Base-by-base conservation (phyloP, 2,888 invertebrate genomes). In the Zygaena filipendulae region DNA sequence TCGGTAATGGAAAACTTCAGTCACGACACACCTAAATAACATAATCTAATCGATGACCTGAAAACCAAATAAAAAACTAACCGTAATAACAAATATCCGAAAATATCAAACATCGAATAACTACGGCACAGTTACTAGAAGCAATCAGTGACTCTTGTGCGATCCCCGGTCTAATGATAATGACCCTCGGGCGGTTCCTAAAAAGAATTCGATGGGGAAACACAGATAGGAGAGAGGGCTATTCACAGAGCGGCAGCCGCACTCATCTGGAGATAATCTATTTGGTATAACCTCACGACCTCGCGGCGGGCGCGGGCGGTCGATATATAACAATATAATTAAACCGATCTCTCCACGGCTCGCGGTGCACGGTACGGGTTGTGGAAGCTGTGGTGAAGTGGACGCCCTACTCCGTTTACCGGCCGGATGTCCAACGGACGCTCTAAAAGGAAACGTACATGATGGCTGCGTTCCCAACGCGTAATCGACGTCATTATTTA, bases 231-330 rank as follows among this genome's bases (percentile, higher is more conserved):
- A 68, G 62, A 64, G 46, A 36, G 28, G 43, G 50, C 49, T 46
- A 51, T 52, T 47, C 49, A 52, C 43, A 48, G 35, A 63, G 63
- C 69, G 62, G 68, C 66, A 67, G 66, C 67, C 45, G 49, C 51
- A 50, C 54, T 57, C 63, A 58, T 66, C 66, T 60, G 59, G 47
- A 72, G 77, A 77, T 77, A 74, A 77, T 77, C 75, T 77, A 71
- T 75, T 75, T 74, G 63, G 66, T 68, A 53, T 75, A 72, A 79
- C 77, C 79, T 67, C 75, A 64, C 77, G 79, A 79, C 77, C 77
- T 64, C 64, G 56, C 52, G 52, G 48, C 45, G 41, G 52, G 49
- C 54, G 48, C 45, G 41, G 52, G 49, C 54, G 53, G 57, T 53
- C 59, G 59, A 50, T 59, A 64, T n/a, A n/a, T 71, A 70, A 79